Conservation (phyloP, 2,888 invertebrate genomes). For the Mayetiola destructor region DNA sequence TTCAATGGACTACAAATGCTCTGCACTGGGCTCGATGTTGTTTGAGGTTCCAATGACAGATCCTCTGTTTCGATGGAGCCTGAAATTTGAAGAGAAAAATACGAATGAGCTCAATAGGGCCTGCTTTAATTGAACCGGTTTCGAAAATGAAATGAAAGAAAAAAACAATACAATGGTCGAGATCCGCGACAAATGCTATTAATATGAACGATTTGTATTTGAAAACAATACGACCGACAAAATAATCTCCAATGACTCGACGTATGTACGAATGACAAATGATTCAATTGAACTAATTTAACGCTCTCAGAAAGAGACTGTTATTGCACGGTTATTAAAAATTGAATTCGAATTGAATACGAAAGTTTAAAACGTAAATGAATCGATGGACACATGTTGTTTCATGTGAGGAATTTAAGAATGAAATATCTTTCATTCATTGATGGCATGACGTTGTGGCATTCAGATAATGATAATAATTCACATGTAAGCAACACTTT, state of each 20-base stretch:
- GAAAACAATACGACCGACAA: not conserved
- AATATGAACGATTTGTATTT: not conserved
- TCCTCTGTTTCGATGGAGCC: constrained; percentile 70
- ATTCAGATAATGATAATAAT: no score
- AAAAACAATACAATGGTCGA: not conserved
- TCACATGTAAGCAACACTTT: no score
- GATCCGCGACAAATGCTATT: not conserved
- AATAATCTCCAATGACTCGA: not conserved
- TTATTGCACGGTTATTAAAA: no score
- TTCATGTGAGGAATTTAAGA: no score
- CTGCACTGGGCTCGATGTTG: constrained; percentile 34
- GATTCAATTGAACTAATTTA: constrained; percentile 4
- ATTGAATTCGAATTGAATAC: no score
- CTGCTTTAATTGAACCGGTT: no score
- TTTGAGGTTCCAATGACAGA: constrained; percentile 49
- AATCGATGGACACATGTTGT: no score
- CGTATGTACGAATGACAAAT: not conserved
- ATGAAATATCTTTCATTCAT: no score
- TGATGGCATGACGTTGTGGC: no score
- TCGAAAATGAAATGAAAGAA: not conserved
- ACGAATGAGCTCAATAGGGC: no score
- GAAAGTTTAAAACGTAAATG: no score
- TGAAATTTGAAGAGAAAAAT: constrained; percentile 33
- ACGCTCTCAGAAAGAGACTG: not conserved
- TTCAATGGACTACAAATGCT: constrained; percentile 44